These are phyloP conservation scores for Aradus depressus DNA, from an alignment of 2,888 invertebrate genomes.

Conservation along the genomic window DNA sequence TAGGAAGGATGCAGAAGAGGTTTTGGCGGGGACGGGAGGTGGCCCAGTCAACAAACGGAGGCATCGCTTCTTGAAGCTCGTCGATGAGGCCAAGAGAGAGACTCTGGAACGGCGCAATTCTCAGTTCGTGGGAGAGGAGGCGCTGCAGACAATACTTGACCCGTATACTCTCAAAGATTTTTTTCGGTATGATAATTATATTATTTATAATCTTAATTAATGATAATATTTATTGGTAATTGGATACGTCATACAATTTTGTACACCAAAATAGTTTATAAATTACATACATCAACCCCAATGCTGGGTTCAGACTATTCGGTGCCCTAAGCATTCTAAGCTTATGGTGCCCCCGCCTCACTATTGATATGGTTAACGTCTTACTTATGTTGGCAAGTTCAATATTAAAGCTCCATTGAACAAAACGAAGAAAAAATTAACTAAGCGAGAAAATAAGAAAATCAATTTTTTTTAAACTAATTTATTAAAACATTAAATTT, in stretches of 20 bases:
- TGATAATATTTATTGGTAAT: neutral
- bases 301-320: neutral
- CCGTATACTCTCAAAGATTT: slow-evolving; percentile 8
- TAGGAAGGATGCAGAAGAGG: neutral
- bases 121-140: slow-evolving; percentile 10
- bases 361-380: too few relatives aligned
- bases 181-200: slow-evolving; percentile 11
- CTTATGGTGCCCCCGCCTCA: too few relatives aligned
- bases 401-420: too few relatives aligned
- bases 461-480: too few relatives aligned
- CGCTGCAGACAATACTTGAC: slow-evolving; percentile 13
- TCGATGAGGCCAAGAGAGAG: slow-evolving; percentile 7
- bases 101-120: neutral
- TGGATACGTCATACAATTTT: too few relatives aligned
- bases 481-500: too few relatives aligned
- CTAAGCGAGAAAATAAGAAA: too few relatives aligned
- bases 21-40: neutral
- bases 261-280: too few relatives aligned
- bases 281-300: too few relatives aligned
- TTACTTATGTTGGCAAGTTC: too few relatives aligned
- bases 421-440: too few relatives aligned
- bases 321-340: too few relatives aligned
- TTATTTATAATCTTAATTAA: neutral
- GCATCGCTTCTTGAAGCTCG: neutral
- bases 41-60: neutral